phyloP scores from a whole-genome alignment of 2,113 vertebrate species.

The Pseudolaguvia tuberculata region DNA sequence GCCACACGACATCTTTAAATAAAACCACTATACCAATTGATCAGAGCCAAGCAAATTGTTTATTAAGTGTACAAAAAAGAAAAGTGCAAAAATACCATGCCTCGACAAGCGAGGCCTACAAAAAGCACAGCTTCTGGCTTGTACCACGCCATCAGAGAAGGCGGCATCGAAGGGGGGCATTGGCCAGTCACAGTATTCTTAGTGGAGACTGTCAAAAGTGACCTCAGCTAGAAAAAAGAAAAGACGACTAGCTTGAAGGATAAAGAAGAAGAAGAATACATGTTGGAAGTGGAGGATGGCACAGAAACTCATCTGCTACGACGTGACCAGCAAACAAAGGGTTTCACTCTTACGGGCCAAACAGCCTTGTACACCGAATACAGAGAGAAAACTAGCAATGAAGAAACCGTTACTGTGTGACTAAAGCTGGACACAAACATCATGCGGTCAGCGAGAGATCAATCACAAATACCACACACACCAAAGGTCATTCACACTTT shows the following conservation, averaged over 20 bases:
- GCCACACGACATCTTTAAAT: background rate
- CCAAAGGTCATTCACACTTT: background rate
- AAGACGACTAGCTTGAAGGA: conserved; percentile 22
- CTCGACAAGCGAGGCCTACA: conserved; percentile 62
- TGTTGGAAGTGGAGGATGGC: conserved; percentile 45
- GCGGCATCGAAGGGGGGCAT: conserved; percentile 40
- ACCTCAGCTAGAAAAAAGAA: conserved; percentile 19
- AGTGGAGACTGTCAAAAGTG: conserved; percentile 52
- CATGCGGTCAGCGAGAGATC: conserved; percentile 39
- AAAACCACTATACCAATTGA: background rate
- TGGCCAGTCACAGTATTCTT: conserved; percentile 50
- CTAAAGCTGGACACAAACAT: conserved; percentile 49
- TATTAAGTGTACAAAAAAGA: conserved; percentile 73
- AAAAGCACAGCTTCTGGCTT: conserved; percentile 56
- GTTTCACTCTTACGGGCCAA: conserved; percentile 46
- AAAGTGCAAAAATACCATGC: conserved; percentile 71
- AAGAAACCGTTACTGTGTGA: conserved; percentile 7
- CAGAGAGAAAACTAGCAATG: background rate
- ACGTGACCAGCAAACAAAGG: conserved; percentile 50
- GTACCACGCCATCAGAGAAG: conserved; percentile 31
- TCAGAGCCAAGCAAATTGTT: conserved; percentile 67
- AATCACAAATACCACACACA: conserved; percentile 34
- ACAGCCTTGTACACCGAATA: conserved; percentile 9
- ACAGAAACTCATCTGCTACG: conserved; percentile 52
- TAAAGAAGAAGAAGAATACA: background rate